A percentile compares a stretch with the other conserved stretches of the same genome.
These are phyloP conservation scores for Fistularia commersonii DNA, from an alignment of 2,797 vertebrate species.

Conservation along the genomic window DNA sequence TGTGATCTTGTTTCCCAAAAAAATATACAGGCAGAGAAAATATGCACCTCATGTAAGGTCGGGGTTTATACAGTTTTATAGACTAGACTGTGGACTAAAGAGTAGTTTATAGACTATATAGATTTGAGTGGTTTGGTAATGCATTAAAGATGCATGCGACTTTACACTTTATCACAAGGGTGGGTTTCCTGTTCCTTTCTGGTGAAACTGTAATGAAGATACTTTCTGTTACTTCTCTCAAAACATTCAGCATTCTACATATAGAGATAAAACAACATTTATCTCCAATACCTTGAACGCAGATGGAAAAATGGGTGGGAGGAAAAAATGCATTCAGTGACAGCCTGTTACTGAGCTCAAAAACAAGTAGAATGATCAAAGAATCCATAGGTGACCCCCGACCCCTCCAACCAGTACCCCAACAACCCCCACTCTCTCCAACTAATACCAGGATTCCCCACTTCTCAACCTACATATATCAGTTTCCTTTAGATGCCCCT, in stretches of 20 bases:
- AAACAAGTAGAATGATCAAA: conserved; percentile 29
- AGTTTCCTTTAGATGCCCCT: conserved; percentile 74
- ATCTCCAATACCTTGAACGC: no score
- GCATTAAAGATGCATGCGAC: background rate
- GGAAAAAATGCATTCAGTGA: no score
- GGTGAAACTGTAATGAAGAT: background rate
- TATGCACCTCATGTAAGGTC: no score
- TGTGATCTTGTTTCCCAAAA: no score
- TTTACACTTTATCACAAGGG: background rate
- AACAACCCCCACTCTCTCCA: conserved; percentile 9
- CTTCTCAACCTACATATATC: conserved; percentile 57
- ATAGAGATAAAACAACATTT: no score
- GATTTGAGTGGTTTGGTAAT: background rate
- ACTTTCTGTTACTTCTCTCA: no score
- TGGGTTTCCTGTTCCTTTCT: background rate
- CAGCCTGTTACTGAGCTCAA: background rate
- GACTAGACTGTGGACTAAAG: no score
- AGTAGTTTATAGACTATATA: no score
- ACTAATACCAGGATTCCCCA: conserved; percentile 4
- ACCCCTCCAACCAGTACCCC: conserved; percentile 11
- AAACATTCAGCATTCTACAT: no score
- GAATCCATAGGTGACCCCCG: conserved; percentile 42
- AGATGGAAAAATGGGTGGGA: no score
- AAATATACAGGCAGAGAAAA: no score
- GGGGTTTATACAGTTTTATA: no score